Percentiles rank a stretch among this genome's conserved stretches.
Evolutionary conservation across 2,888 invertebrate species (phyloP).

Genomic region (Listrodromus nycthemerus): DNA sequence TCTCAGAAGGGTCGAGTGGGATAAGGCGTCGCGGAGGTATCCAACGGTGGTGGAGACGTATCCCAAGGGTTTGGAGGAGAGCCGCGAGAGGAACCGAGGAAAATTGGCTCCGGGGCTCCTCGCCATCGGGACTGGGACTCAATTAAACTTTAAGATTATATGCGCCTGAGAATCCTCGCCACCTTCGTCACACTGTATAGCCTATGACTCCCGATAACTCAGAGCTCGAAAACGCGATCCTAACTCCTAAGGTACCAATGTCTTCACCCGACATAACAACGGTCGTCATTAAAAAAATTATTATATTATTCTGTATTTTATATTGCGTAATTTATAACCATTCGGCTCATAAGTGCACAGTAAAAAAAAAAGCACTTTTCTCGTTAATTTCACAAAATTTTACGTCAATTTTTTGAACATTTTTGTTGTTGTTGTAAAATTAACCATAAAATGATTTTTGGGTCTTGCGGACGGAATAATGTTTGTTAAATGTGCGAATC

Average conservation of each 20-base stretch:
- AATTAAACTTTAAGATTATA: conserved; percentile 91
- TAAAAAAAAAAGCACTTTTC: no score
- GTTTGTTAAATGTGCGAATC: no score
- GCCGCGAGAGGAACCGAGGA: conserved; percentile 73
- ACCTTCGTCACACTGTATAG: conserved; percentile 72
- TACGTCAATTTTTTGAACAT: no score
- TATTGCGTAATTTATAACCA: not conserved
- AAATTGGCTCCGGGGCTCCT: conserved; percentile 84
- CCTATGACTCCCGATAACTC: not conserved
- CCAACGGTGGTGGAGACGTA: conserved; percentile 43
- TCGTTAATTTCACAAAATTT: no score
- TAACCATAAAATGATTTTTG: no score
- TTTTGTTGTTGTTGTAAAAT: no score
- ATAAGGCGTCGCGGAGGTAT: conserved; percentile 57
- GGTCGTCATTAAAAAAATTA: not conserved
- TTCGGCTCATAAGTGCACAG: no score
- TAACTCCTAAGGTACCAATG: not conserved
- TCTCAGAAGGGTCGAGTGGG: conserved; percentile 39
- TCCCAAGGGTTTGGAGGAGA: conserved; percentile 50
- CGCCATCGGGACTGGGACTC: conserved; percentile 87
- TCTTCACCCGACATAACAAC: not conserved
- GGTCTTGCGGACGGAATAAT: no score
- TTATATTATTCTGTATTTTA: not conserved
- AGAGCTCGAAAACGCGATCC: not conserved
- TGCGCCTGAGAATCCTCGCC: conserved; percentile 83